Conservation (phyloP, 2,888 invertebrate genomes). For the Nipponacmea schrenckii region DNA sequence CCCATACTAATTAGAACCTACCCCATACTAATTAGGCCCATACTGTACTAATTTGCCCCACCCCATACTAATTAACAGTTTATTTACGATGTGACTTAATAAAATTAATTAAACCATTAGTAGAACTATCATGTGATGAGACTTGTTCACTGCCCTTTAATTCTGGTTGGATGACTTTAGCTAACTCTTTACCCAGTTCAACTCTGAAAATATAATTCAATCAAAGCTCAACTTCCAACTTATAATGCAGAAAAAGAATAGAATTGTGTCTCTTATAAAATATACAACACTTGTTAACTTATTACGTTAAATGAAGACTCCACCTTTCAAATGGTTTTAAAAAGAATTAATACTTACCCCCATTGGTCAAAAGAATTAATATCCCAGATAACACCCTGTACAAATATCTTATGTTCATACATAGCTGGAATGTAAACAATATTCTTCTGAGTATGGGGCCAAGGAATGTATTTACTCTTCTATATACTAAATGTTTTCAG, state of each 20-base stretch:
- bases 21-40: too few species aligned
- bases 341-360: slow-evolving; percentile 76
- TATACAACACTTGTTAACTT: too few species aligned
- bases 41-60: too few species aligned
- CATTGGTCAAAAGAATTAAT: slow-evolving; percentile 99
- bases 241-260: too few species aligned
- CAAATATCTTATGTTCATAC: slow-evolving; percentile 99
- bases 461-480: too few species aligned
- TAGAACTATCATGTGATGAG: slow-evolving; percentile 88
- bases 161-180: slow-evolving; percentile 98
- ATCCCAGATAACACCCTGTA: slow-evolving; percentile 98
- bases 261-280: too few species aligned
- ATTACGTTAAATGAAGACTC: too few species aligned
- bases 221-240: too few species aligned
- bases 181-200: slow-evolving; percentile 97
- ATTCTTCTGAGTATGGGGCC: too few species aligned
- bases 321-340: too few species aligned
- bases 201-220: slow-evolving; percentile 73
- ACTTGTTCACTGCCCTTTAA: slow-evolving; percentile 75
- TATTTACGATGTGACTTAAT: slow-evolving; percentile 71
- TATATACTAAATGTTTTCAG: too few species aligned
- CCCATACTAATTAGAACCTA: too few species aligned
- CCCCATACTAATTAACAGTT: neutral
- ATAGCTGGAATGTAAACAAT: slow-evolving; percentile 84
- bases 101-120: slow-evolving; percentile 97